Conservation (phyloP, 2,113 vertebrate species). For the Stegastes partitus region DNA sequence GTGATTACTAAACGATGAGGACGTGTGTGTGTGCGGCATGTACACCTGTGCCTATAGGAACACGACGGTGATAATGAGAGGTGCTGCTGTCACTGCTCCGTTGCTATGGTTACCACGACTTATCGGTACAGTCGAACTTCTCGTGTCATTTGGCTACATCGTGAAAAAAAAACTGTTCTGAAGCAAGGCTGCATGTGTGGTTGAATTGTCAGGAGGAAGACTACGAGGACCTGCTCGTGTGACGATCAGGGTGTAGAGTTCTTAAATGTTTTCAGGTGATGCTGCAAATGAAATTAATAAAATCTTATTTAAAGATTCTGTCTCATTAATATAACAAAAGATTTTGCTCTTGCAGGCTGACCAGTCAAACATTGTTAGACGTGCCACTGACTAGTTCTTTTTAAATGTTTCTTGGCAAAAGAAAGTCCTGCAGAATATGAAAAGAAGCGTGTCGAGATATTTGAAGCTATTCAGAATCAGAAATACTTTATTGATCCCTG, state of each 20-base stretch:
- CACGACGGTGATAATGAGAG: slow-evolving; percentile 11
- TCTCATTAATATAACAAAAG: neutral
- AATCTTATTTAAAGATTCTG: slow-evolving; percentile 7
- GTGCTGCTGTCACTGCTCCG: slow-evolving; percentile 47
- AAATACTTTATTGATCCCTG: too few species aligned
- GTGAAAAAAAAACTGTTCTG: slow-evolving; percentile 3
- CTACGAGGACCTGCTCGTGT: slow-evolving; percentile 3
- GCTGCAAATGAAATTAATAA: slow-evolving; percentile 14
- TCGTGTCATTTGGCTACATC: slow-evolving; percentile 22
- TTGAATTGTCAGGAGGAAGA: neutral
- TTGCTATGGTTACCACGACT: slow-evolving; percentile 64
- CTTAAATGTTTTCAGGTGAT: slow-evolving; percentile 8
- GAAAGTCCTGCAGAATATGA: too few species aligned
- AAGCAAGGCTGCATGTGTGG: slow-evolving; percentile 11
- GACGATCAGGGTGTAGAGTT: slow-evolving; percentile 3
- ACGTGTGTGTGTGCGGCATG: neutral
- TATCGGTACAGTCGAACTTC: slow-evolving; percentile 15
- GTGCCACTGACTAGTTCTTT: too few species aligned
- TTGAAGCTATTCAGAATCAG: too few species aligned
- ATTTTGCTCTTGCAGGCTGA: too few species aligned
- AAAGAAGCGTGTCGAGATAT: too few species aligned
- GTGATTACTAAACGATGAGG: neutral
- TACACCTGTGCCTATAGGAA: neutral
- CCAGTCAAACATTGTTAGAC: too few species aligned
- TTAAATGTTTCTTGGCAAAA: too few species aligned